These are phyloP conservation scores for Drosophila erecta DNA, from an alignment of 1,140 invertebrate genomes.

Conservation along the genomic window DNA sequence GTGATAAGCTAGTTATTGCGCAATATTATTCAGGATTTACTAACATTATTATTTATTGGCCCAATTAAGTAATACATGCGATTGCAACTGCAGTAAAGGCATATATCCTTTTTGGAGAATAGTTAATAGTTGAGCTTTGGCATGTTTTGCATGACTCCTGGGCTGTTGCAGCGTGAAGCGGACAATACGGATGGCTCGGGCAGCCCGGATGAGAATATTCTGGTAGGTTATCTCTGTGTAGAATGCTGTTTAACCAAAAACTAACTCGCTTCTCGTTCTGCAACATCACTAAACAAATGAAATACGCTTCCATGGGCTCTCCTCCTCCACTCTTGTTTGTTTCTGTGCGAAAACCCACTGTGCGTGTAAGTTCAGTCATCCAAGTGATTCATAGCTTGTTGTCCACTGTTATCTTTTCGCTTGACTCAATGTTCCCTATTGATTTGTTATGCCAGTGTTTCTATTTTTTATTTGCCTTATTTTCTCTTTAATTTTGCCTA, in stretches of 20 bases:
- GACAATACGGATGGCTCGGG: constrained; percentile 77
- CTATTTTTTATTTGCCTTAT: constrained; percentile 49
- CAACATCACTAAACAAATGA: constrained; percentile 42
- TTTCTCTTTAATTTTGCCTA: constrained; percentile 56
- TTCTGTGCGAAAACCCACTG: constrained; percentile 42
- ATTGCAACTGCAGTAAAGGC: constrained; percentile 3
- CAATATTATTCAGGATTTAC: not conserved
- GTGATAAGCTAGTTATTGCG: not conserved
- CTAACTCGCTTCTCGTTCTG: constrained; percentile 66
- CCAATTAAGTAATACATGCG: not conserved
- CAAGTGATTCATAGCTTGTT: constrained; percentile 50
- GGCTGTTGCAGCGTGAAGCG: constrained; percentile 60
- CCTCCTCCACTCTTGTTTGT: constrained; percentile 3
- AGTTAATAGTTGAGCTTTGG: constrained; percentile 34
- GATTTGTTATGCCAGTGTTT: constrained; percentile 27
- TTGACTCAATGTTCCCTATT: constrained; percentile 19
- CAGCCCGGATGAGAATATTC: constrained; percentile 86
- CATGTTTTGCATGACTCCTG: constrained; percentile 60
- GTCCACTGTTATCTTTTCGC: constrained; percentile 30
- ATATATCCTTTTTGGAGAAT: not conserved
- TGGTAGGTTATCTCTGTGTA: constrained; percentile 83
- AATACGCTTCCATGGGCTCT: constrained; percentile 11
- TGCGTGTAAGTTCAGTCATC: constrained; percentile 65
- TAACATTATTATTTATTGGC: not conserved
- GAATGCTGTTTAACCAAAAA: constrained; percentile 30